These are phyloP conservation scores for Sebastes nivosus DNA, from an alignment of 2,797 vertebrate genomes.

Conservation along the genomic window DNA sequence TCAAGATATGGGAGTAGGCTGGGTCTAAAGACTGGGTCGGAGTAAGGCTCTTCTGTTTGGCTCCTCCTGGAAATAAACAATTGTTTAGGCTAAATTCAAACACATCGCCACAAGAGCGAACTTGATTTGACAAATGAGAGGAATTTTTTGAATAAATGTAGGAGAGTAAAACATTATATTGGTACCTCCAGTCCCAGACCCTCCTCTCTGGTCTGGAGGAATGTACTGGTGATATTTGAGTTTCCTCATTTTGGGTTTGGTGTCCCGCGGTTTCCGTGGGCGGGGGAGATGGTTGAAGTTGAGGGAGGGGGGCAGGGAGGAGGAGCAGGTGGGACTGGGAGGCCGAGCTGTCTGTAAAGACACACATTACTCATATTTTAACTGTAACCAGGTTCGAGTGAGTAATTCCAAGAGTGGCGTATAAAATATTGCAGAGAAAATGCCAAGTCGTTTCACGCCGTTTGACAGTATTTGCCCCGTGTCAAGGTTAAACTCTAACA, in stretches of 20 bases:
- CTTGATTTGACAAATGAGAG: neutral
- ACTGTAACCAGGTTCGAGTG: neutral
- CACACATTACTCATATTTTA: slow-evolving; percentile 4
- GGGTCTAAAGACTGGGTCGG: slow-evolving; percentile 77
- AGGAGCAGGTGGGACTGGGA: slow-evolving; percentile 66
- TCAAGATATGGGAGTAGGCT: slow-evolving; percentile 84
- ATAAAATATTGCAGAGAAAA: slow-evolving; percentile 18
- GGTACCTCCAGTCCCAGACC: slow-evolving; percentile 72
- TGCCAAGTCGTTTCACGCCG: slow-evolving; percentile 13
- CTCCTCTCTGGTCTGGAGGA: slow-evolving; percentile 86
- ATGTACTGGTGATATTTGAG: slow-evolving; percentile 95
- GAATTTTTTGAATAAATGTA: neutral
- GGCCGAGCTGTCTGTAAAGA: slow-evolving; percentile 78
- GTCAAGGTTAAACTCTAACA: slow-evolving; percentile 57
- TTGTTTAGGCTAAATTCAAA: neutral
- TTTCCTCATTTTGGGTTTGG: slow-evolving; percentile 88
- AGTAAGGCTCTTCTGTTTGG: slow-evolving; percentile 77
- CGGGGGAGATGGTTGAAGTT: slow-evolving; percentile 76
- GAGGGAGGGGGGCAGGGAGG: slow-evolving; percentile 63
- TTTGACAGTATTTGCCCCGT: slow-evolving; percentile 40
- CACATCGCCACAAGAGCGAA: neutral
- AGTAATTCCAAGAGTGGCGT: slow-evolving; percentile 4
- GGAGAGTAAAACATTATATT: neutral
- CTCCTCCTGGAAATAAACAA: slow-evolving; percentile 58
- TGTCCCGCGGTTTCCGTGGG: slow-evolving; percentile 84